Evolutionary conservation across 37 sponge, comb jelly and placozoan species (phyloP), one percentile per base, ranked within the genome.

Genomic region (Chondrosia reniformis): DNA sequence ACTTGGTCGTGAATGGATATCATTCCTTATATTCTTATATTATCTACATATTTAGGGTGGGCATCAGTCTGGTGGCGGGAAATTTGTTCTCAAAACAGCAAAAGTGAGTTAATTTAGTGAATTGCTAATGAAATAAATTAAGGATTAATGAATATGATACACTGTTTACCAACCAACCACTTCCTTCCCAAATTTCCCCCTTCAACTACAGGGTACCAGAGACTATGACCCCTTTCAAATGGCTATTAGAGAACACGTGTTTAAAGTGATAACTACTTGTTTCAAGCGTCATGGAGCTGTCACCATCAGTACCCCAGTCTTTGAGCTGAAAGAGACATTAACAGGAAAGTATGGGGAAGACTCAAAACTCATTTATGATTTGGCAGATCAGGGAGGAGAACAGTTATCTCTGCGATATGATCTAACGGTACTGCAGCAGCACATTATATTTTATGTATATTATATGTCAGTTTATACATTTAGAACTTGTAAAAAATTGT

Each of bases 291-390:
- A 98, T 72, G 99, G 99, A 55, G 99, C 99, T 17, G 96, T 95
- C 36, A 89, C 96, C 54, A 98, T 98, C 41, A 86, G 83, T 62
- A 98, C 99, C 12, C 99, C 99, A 24, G 93, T 93, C n/a, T 93
- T 95, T 83, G 99, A 98, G 59, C 85, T 98, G 52, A 92, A 90
- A 84, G 91, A 91, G 52, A 91, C 91, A 55, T 78, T 91, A 37
- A 74, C 67, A 59, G 99, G 99, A 9, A 98, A 98, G 80, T 98
- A 98, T 80, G 99, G 99, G 42, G 99, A 98, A 64, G 99, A 98
- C 54, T 88, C 89, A 61, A 98, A 98, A 74, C 79, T 98, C 62
- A 95, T 98, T 63, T 98, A 95, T 66, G 99, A 98, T 67, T 57
- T 98, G 13, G 92, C 91, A 4, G 99, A 98, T 52, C 99, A 98